Conservation (phyloP, 2,797 vertebrate species). For the Nasua narica region DNA sequence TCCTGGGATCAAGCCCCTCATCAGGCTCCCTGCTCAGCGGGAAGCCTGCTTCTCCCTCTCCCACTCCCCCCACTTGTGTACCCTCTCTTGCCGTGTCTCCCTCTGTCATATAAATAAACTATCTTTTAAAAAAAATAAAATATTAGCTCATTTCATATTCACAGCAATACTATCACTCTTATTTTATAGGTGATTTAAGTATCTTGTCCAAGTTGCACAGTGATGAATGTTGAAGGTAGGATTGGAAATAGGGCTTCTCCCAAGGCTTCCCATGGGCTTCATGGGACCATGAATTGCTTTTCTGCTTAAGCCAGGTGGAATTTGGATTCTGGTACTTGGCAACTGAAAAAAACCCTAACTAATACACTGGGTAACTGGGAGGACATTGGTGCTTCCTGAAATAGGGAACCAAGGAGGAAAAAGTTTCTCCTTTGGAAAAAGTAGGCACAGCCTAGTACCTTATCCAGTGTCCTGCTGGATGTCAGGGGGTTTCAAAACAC, state of each 20-base stretch:
- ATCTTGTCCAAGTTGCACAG: not conserved
- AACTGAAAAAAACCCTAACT: not conserved
- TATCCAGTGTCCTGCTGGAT: not conserved
- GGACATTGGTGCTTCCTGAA: not conserved
- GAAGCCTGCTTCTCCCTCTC: too few species aligned
- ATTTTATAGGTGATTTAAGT: not conserved
- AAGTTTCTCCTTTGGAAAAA: not conserved
- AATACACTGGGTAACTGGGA: not conserved
- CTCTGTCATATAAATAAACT: too few species aligned
- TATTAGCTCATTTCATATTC: not conserved
- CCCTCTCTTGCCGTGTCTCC: too few species aligned
- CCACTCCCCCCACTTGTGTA: too few species aligned
- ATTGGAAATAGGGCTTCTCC: not conserved
- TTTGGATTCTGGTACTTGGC: not conserved
- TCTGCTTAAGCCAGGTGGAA: not conserved
- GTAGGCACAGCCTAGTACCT: not conserved
- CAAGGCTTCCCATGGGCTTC: not conserved
- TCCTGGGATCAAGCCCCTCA: too few species aligned
- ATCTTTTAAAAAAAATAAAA: too few species aligned
- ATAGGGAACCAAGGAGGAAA: not conserved
- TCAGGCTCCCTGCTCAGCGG: too few species aligned
- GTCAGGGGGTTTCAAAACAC: not conserved
- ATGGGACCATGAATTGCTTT: not conserved
- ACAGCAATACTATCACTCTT: not conserved
- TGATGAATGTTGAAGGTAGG: not conserved